Conservation (phyloP, 2,113 vertebrate species). For the Vidua macroura region DNA sequence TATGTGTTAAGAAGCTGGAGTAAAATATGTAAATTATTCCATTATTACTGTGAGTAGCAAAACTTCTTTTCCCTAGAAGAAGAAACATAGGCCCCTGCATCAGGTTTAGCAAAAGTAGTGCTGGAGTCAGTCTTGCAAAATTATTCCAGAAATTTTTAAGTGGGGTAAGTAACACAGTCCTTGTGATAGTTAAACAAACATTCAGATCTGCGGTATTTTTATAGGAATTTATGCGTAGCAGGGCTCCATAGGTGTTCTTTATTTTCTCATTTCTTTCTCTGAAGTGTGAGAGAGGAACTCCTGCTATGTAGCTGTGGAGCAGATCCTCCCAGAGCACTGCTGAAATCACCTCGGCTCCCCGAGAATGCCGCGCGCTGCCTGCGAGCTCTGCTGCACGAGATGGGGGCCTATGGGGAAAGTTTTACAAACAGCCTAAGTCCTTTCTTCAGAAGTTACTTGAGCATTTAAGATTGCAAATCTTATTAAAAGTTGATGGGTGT, state of each 20-base stretch:
- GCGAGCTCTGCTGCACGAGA: not conserved
- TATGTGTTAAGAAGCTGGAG: not conserved
- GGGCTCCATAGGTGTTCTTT: not conserved
- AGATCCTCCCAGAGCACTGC: not conserved
- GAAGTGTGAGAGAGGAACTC: not conserved
- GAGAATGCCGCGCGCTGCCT: not conserved
- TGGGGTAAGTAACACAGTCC: not conserved
- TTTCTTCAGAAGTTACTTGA: slow-evolving; percentile 1
- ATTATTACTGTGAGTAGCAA: not conserved
- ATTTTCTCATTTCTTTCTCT: not conserved
- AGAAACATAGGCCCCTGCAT: not conserved
- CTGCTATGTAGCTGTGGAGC: rapidly evolving
- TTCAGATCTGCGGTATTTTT: not conserved
- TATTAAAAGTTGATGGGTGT: slow-evolving; percentile 8
- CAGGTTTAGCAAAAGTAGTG: not conserved
- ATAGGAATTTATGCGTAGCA: not conserved
- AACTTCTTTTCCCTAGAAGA: not conserved
- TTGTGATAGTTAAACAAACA: not conserved
- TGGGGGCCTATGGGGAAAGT: not conserved
- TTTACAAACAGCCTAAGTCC: not conserved
- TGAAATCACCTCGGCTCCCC: not conserved
- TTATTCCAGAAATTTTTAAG: not conserved
- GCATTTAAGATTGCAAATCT: slow-evolving; percentile 13
- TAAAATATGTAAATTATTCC: not conserved
- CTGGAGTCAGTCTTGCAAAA: not conserved